Conservation (phyloP, 2,797 vertebrate genomes). For the Silurus lanzhouensis region DNA sequence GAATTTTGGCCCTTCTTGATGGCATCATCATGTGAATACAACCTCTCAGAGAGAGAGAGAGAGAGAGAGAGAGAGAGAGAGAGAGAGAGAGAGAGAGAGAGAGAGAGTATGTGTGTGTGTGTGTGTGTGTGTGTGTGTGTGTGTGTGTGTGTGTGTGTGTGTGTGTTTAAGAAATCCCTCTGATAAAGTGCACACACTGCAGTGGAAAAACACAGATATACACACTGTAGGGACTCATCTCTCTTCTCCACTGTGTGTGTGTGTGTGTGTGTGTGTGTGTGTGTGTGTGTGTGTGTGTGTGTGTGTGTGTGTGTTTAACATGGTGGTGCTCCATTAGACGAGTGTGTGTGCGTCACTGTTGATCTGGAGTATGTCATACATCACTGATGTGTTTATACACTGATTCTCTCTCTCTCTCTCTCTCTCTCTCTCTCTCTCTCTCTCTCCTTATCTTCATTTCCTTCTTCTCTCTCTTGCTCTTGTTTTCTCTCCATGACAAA, state of each 20-base stretch:
- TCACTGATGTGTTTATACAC: neutral
- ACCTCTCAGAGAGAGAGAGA: neutral
- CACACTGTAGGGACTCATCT: neutral
- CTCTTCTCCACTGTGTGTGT: neutral
- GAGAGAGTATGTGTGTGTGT: no score
- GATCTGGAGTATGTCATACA: conserved; percentile 16
- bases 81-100: no score
- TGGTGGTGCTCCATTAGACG: conserved; percentile 17
- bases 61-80: no score
- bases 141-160: no score
- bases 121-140: neutral
- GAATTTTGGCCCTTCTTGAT: neutral
- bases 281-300: neutral
- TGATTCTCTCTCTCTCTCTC: neutral
- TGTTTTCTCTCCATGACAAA: neutral
- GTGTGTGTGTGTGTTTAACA: neutral
- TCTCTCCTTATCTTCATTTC: neutral
- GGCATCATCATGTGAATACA: conserved; percentile 3
- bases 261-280: neutral
- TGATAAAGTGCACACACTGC: neutral
- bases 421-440: conserved; percentile 7
- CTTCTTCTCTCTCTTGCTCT: neutral
- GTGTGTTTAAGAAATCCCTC: neutral
- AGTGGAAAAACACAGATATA: neutral
- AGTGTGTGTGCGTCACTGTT: conserved; percentile 17